A percentile compares a stretch with the other conserved stretches of the same genome.
Conservation (phyloP, 2,113 vertebrate species). For the Myrmecobius fasciatus region DNA sequence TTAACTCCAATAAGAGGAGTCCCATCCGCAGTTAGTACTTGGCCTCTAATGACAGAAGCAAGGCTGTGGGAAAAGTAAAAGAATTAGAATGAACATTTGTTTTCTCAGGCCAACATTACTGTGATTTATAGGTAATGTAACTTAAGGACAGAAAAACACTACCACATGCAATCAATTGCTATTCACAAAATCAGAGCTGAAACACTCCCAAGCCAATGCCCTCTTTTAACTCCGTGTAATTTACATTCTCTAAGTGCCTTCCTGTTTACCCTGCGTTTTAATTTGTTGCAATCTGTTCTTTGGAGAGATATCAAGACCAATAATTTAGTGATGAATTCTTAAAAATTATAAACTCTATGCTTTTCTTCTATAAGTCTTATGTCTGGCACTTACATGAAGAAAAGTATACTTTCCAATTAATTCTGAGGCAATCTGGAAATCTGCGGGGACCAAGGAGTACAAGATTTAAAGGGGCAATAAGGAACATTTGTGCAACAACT, state of each 20-base stretch:
- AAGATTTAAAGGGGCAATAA: constrained; percentile 85
- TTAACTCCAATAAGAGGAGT: constrained; percentile 99
- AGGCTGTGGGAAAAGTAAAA: constrained; percentile 87
- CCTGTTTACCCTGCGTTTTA: constrained; percentile 67
- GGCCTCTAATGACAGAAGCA: constrained; percentile 96
- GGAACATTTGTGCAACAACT: constrained; percentile 87
- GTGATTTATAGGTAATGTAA: constrained; percentile 68
- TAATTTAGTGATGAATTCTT: constrained; percentile 79
- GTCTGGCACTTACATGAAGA: constrained; percentile 77
- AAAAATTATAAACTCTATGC: constrained; percentile 65
- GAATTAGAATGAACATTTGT: constrained; percentile 56
- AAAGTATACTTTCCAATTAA: constrained; percentile 84
- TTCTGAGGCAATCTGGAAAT: constrained; percentile 84
- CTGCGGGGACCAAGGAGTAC: constrained; percentile 77
- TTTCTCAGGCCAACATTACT: constrained; percentile 52
- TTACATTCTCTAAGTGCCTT: constrained; percentile 74
- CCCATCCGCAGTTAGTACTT: constrained; percentile 96
- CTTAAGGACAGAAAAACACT: constrained; percentile 60
- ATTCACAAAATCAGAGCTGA: constrained; percentile 73
- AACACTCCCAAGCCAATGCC: constrained; percentile 64
- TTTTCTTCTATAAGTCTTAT: constrained; percentile 69
- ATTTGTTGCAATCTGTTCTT: constrained; percentile 67
- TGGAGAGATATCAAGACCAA: constrained; percentile 68
- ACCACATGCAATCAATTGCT: constrained; percentile 59
- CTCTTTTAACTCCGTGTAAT: constrained; percentile 78